Conservation (phyloP, 2,113 vertebrate species). For the Nerophis lumbriciformis region DNA sequence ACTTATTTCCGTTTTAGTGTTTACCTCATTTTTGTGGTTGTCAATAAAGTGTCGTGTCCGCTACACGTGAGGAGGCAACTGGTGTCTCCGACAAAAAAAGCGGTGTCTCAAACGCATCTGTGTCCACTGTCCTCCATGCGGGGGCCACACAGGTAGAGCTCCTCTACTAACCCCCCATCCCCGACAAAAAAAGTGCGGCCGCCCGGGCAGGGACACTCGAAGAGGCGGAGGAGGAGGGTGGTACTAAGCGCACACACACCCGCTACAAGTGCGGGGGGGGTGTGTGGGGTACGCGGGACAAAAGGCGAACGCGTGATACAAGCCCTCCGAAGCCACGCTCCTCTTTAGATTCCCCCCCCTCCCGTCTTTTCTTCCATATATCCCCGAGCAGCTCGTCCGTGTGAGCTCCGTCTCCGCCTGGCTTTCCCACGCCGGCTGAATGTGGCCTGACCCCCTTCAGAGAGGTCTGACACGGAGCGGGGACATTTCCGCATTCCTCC, state of each 20-base stretch:
- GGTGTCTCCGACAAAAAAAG: constrained; percentile 31
- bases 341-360: constrained; percentile 39
- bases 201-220: constrained; percentile 44
- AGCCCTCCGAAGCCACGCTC: constrained; percentile 53
- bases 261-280: constrained; percentile 11
- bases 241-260: constrained; percentile 34
- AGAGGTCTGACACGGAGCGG: constrained; percentile 96
- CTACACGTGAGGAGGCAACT: constrained; percentile 45
- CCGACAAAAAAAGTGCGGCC: constrained; percentile 47
- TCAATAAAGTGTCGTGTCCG: constrained; percentile 53
- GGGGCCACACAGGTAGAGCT: constrained; percentile 93
- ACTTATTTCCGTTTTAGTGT: constrained; percentile 6
- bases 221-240: constrained; percentile 25
- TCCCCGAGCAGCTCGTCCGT: constrained; percentile 51
- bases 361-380: constrained; percentile 34
- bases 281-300: constrained; percentile 53
- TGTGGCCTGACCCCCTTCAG: constrained; percentile 98
- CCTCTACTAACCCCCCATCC: constrained; percentile 67
- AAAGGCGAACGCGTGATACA: constrained; percentile 61
- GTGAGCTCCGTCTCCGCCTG: constrained; percentile 70
- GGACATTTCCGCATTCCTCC: constrained; percentile 99
- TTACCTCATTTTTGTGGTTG: constrained; percentile 55
- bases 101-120: constrained; percentile 57
- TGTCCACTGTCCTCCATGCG: constrained; percentile 63
- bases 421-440: constrained; percentile 98